phyloP scores from a whole-genome alignment of 1,140 invertebrate genomes.

The Cardiocondyla obscurior region DNA sequence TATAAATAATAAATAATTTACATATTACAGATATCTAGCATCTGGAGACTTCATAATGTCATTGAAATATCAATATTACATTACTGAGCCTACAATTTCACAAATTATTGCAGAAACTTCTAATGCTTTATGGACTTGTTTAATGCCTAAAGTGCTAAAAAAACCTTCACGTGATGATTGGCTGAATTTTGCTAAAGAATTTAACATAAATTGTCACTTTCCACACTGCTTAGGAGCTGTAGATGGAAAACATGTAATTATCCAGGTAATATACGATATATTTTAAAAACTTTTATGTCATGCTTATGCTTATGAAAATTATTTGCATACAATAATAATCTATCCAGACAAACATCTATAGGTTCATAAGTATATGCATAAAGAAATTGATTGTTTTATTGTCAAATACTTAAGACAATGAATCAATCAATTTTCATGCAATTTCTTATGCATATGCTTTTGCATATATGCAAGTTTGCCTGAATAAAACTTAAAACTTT shows the following conservation, averaged over 20 bases:
- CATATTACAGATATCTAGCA: constrained; percentile 6
- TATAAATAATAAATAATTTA: too few relatives aligned
- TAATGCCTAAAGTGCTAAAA: not conserved
- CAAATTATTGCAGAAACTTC: constrained; percentile 4
- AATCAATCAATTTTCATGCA: too few relatives aligned
- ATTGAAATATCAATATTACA: constrained; percentile 3
- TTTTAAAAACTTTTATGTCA: not conserved
- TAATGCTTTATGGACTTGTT: not conserved
- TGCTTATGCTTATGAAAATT: too few relatives aligned
- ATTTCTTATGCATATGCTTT: too few relatives aligned
- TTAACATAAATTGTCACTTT: not conserved
- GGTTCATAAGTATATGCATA: too few relatives aligned
- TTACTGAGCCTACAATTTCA: not conserved
- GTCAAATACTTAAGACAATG: too few relatives aligned
- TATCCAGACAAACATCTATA: too few relatives aligned
- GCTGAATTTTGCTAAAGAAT: not conserved
- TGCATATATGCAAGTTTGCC: too few relatives aligned
- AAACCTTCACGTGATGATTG: not conserved
- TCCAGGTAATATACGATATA: not conserved
- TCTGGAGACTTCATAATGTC: constrained; percentile 12
- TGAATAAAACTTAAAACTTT: too few relatives aligned
- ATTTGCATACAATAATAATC: too few relatives aligned
- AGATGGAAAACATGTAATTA: not conserved
- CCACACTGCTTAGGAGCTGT: not conserved
- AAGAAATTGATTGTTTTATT: too few relatives aligned